Evolutionary conservation across 2,888 invertebrate genomes (phyloP).

Genomic region (Hoplodrina ambigua): DNA sequence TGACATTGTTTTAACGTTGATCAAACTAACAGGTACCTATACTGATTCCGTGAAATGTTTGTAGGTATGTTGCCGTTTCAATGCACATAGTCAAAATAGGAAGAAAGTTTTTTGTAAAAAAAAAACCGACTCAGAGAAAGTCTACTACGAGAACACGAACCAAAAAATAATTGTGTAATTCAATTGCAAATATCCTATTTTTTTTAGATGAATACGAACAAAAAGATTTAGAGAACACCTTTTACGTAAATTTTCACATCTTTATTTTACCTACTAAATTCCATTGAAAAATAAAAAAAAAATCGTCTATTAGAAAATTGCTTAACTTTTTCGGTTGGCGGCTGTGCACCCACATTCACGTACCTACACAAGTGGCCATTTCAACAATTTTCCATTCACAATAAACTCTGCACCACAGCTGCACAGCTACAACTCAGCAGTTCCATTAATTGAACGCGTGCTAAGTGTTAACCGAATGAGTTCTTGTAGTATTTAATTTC

Average conservation of each 20-base stretch:
- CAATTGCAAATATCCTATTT: too few relatives aligned
- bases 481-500: slow-evolving; percentile 48
- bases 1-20: slow-evolving; percentile 2
- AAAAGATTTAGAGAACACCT: too few relatives aligned
- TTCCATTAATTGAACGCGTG: slow-evolving; percentile 32
- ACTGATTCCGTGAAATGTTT: too few relatives aligned
- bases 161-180: too few relatives aligned
- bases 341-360: background rate
- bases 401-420: slow-evolving; percentile 38
- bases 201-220: too few relatives aligned
- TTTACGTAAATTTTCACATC: too few relatives aligned
- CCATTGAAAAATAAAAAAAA: background rate
- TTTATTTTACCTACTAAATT: too few relatives aligned
- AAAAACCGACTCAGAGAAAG: too few relatives aligned
- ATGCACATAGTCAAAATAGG: too few relatives aligned
- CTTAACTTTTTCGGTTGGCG: background rate
- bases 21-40: background rate
- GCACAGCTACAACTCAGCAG: slow-evolving; percentile 18
- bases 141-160: too few relatives aligned
- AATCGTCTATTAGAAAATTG: background rate
- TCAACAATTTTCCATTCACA: slow-evolving; percentile 18
- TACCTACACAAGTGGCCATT: background rate
- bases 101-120: too few relatives aligned
- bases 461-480: slow-evolving; percentile 44
- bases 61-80: too few relatives aligned